A percentile compares a stretch with the other conserved stretches of the same genome.
These are phyloP conservation scores for Nasonovia ribisnigri DNA, from an alignment of 2,888 invertebrate species.

Conservation along the genomic window DNA sequence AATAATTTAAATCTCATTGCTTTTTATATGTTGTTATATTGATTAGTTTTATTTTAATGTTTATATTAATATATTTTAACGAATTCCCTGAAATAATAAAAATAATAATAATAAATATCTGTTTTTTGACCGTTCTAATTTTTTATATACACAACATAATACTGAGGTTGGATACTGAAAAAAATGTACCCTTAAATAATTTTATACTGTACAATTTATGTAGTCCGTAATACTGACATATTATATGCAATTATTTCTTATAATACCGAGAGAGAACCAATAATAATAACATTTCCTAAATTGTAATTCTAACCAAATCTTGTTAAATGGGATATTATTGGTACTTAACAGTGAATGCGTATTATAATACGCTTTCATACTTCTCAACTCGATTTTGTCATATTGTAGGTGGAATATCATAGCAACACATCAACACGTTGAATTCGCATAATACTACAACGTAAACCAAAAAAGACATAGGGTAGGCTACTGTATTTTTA, in stretches of 20 bases:
- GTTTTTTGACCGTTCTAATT: neutral
- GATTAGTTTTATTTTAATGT: too few species aligned
- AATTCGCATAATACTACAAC: neutral
- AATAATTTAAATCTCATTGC: too few species aligned
- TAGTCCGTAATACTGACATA: neutral
- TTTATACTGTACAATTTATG: neutral
- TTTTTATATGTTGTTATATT: too few species aligned
- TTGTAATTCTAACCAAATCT: neutral
- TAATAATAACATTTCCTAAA: neutral
- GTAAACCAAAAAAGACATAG: neutral
- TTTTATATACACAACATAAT: neutral
- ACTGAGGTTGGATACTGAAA: neutral
- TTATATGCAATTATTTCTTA: neutral
- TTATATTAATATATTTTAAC: neutral
- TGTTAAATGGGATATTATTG: neutral
- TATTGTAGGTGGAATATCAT: neutral
- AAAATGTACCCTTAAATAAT: neutral
- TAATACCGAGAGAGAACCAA: neutral
- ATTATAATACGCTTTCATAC: neutral
- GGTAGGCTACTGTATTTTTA: neutral
- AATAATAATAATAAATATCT: neutral
- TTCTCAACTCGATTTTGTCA: neutral
- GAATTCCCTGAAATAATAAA: neutral
- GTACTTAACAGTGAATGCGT: neutral
- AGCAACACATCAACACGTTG: neutral